Evolutionary conservation across 2,113 vertebrate species (phyloP), one percentile per base, ranked within the genome.

Genomic region (Nicator chloris): DNA sequence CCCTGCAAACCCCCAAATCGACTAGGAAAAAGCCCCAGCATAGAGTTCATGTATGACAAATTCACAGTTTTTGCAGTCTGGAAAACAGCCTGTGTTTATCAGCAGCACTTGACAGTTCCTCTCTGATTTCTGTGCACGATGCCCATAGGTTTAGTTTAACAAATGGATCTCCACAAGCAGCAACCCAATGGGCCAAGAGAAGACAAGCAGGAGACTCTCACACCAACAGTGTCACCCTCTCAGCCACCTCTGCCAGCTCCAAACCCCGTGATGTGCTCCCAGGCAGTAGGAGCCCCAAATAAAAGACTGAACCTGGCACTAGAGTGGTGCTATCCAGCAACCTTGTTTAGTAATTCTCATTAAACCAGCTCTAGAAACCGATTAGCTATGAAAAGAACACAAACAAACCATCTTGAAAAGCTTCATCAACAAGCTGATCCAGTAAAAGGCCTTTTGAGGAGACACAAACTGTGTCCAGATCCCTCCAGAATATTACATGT

Each of bases 261-360:
- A 37, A 45, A 11, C 8, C 53, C n/a, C 13, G 16, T 10, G 15
- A 31, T 2, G 12, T 2, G 2, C 49, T 23, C 35, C 15, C 31
- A 27, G 61, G 31, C 22, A 21, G 14, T 1, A 10, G 0, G 1
- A 45, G 7, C 9, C 37, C 45, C 35, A 39, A 7, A 39, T 4
- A 13, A 49, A 42, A 51, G 11, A 6, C 28, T 26, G 37, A 66
- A 37, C 30, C 33, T 23, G 19, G 21, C 51, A 68, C 31, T 30
- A 65, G 39, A 26, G 6, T 33, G 37, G 30, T 23, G 27, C 50
- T 12, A n/a, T 18, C 13, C 60, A 85, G 11, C 1, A 11, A 17
- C 57, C 40, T 18, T 2, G 6, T 16, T 33, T 4, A 66, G 57
- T 19, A 40, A 39, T 60, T 69, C 49, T 39, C 61, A 75, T 57